Percentiles rank a stretch among this genome's conserved stretches.
These are phyloP conservation scores for Tridacna crocea DNA, from an alignment of 2,888 invertebrate species.

Conservation along the genomic window DNA sequence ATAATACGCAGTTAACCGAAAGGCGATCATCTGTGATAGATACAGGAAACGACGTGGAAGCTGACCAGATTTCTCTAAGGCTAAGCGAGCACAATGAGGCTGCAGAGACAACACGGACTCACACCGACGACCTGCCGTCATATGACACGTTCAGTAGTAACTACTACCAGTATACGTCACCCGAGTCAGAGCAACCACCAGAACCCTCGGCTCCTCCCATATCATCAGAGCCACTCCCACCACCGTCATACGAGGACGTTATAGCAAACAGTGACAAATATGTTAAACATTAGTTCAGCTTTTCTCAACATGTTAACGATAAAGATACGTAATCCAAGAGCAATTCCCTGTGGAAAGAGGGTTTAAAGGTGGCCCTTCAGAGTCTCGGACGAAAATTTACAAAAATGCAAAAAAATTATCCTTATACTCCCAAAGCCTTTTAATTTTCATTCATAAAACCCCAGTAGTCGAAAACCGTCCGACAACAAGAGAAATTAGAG, in stretches of 20 bases:
- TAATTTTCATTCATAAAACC: no score
- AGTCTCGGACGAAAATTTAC: no score
- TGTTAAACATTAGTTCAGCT: not conserved
- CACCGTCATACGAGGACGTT: constrained; percentile 29
- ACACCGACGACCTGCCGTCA: constrained; percentile 1
- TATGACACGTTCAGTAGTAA: not conserved
- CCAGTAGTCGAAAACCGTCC: no score
- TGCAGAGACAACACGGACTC: not conserved
- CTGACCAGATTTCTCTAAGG: not conserved
- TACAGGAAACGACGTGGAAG: not conserved
- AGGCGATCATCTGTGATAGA: not conserved
- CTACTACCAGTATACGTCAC: not conserved
- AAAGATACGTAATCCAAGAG: no score
- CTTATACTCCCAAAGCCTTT: no score
- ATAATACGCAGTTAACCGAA: no score
- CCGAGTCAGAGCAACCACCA: not conserved
- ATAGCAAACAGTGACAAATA: constrained; percentile 17
- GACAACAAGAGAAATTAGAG: no score
- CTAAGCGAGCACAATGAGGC: not conserved
- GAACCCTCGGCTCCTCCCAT: constrained; percentile 12
- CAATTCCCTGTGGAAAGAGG: no score
- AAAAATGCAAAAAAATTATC: no score
- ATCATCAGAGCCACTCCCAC: not conserved
- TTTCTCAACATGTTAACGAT: not conserved
- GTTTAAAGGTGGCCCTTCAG: no score